phyloP scores from a whole-genome alignment of 1,140 invertebrate species.

The Drosophila mojavensis region DNA sequence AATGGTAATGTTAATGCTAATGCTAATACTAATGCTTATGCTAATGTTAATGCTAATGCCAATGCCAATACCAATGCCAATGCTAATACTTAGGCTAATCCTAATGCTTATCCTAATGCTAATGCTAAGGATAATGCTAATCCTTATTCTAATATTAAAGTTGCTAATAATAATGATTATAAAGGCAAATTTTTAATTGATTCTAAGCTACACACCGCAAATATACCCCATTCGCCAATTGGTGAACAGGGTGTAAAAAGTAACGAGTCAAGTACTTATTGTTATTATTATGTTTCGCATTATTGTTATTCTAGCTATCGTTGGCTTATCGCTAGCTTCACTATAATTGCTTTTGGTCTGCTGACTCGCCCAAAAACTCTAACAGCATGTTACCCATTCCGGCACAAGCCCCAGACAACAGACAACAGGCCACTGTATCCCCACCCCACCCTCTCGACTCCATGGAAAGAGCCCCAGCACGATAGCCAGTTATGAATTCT shows the following conservation, averaged over 20 bases:
- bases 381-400: constrained; percentile 18
- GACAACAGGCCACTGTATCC: constrained; percentile 20
- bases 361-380: constrained; percentile 20
- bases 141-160: no score
- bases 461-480: constrained; percentile 8
- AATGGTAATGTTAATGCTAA: no score
- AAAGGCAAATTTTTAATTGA: no score
- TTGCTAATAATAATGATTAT: no score
- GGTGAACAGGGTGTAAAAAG: constrained; percentile 2
- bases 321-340: constrained; percentile 34
- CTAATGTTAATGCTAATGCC: no score
- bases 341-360: constrained; percentile 48
- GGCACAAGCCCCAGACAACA: constrained; percentile 18
- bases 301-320: constrained; percentile 12
- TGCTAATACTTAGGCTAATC: no score
- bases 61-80: no score
- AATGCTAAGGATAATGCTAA: no score
- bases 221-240: not conserved
- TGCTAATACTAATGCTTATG: no score
- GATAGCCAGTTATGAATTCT: constrained; percentile 44
- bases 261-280: constrained; percentile 23
- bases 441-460: not conserved
- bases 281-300: constrained; percentile 11
- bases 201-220: not conserved
- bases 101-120: no score